Conservation (phyloP, 1,140 invertebrate species). For the Drosophila gunungcola region DNA sequence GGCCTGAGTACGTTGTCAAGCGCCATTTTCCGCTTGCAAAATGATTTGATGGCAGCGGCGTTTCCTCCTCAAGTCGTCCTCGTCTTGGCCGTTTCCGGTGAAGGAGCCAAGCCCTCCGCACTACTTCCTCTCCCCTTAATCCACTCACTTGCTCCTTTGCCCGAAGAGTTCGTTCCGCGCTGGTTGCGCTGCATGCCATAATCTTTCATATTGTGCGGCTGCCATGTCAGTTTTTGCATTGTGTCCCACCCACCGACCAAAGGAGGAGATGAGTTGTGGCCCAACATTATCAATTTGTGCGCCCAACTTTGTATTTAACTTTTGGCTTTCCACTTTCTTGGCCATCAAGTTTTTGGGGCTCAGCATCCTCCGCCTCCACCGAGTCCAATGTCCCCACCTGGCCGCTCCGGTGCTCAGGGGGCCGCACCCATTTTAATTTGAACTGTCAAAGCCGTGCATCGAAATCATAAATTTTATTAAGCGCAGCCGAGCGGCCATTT, state of each 20-base stretch:
- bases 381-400: constrained; percentile 17
- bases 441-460: constrained; percentile 80
- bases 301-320: constrained; percentile 82
- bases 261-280: constrained; percentile 26
- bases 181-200: constrained; percentile 72
- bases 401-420: constrained; percentile 6
- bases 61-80: constrained; percentile 64
- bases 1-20: constrained; percentile 50
- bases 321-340: constrained; percentile 70
- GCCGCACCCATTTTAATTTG: constrained; percentile 78
- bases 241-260: constrained; percentile 13
- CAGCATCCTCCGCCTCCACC: neutral
- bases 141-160: neutral
- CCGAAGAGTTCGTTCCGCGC: constrained; percentile 53
- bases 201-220: constrained; percentile 72
- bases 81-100: constrained; percentile 27
- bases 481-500: constrained; percentile 78
- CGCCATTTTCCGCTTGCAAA: constrained; percentile 79
- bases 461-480: constrained; percentile 84
- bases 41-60: constrained; percentile 81
- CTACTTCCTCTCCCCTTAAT: neutral
- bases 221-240: constrained; percentile 70
- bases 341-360: constrained; percentile 15
- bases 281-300: constrained; percentile 80
- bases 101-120: neutral